phyloP scores from a whole-genome alignment of 2,888 invertebrate species.

The Spilarctia lutea region DNA sequence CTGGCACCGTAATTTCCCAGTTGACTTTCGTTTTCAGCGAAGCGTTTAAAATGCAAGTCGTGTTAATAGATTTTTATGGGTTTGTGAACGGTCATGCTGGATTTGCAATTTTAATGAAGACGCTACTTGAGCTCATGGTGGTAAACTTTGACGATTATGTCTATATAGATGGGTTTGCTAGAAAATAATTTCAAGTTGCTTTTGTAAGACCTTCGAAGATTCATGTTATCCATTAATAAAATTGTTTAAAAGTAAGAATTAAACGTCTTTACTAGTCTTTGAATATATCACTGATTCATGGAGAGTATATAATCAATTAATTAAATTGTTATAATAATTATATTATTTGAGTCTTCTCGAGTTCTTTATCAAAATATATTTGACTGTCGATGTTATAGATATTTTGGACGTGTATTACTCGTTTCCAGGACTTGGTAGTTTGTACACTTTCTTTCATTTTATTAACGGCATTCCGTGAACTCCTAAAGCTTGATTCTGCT shows the following conservation, averaged over 20 bases:
- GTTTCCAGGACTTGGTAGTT: not conserved
- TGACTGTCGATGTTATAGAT: too few relatives aligned
- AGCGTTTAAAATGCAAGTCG: conserved; percentile 30
- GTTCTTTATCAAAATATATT: not conserved
- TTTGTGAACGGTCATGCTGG: conserved; percentile 19
- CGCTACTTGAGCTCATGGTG: not conserved
- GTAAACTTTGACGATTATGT: conserved; percentile 20
- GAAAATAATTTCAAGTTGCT: conserved; percentile 5
- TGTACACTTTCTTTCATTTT: too few relatives aligned
- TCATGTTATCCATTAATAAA: not conserved
- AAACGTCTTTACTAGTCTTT: not conserved
- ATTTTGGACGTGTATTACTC: not conserved
- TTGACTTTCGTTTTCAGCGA: conserved; percentile 40
- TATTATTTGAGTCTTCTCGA: not conserved
- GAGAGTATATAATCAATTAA: too few relatives aligned
- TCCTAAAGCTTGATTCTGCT: not conserved
- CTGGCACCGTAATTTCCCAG: conserved; percentile 48
- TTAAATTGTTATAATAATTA: not conserved
- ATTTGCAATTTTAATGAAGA: conserved; percentile 26
- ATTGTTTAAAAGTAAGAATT: not conserved
- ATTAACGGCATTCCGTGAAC: not conserved
- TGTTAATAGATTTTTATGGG: conserved; percentile 31
- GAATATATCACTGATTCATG: not conserved
- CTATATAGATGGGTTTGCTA: conserved; percentile 1
- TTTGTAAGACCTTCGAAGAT: not conserved